phyloP scores from a whole-genome alignment of 2,797 vertebrate species.

The Pachyuromys duprasi region DNA sequence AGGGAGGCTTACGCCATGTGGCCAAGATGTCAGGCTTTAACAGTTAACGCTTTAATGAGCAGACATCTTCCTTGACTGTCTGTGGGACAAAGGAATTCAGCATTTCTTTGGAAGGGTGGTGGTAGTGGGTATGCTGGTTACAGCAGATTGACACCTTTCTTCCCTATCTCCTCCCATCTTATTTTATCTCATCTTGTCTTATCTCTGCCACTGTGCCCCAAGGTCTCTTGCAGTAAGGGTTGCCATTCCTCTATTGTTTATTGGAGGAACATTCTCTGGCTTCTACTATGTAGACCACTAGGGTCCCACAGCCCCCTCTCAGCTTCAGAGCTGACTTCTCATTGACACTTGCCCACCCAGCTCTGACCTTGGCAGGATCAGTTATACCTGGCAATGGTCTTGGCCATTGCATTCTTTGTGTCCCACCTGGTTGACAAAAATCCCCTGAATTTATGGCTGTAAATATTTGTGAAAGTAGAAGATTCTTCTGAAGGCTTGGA shows the following conservation, averaged over 20 bases:
- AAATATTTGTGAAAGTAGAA: constrained; percentile 7
- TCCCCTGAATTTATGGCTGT: neutral
- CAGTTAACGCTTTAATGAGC: constrained; percentile 82
- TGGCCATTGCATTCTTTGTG: accelerated
- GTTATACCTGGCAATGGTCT: too few species aligned
- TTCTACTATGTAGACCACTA: accelerated
- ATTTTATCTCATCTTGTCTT: neutral
- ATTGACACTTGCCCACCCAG: accelerated
- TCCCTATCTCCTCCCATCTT: neutral
- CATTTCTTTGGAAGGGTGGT: neutral
- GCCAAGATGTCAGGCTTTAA: constrained; percentile 85
- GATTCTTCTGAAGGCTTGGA: neutral
- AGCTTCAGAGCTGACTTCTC: neutral
- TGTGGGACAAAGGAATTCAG: constrained; percentile 34
- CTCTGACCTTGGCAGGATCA: neutral
- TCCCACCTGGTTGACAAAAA: neutral
- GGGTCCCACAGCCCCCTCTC: neutral
- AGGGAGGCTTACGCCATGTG: constrained; percentile 81
- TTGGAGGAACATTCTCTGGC: neutral
- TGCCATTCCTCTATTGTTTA: accelerated
- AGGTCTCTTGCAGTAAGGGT: neutral
- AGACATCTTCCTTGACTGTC: constrained; percentile 82
- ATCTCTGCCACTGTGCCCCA: neutral
- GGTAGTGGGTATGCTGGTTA: neutral
- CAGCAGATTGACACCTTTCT: neutral